Percentiles rank a stretch among this genome's conserved stretches.
Conservation (phyloP, 1,140 invertebrate species). For the Araneus ventricosus region DNA sequence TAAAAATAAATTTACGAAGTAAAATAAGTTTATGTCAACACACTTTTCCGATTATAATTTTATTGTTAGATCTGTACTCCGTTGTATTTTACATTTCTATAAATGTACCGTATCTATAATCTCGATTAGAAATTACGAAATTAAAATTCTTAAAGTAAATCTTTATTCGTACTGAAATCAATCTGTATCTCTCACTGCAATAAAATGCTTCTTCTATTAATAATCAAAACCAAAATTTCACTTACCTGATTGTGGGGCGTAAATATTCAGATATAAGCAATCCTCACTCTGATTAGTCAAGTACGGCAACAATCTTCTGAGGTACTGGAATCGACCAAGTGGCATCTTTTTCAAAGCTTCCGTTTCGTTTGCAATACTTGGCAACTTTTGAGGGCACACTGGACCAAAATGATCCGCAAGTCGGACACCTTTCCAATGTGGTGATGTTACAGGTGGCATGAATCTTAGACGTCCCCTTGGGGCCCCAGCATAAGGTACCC, state of each 20-base stretch:
- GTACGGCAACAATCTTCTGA: conserved; percentile 86
- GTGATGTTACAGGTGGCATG: conserved; percentile 83
- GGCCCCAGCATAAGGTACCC: conserved; percentile 90
- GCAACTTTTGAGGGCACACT: conserved; percentile 89
- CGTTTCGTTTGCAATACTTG: conserved; percentile 85
- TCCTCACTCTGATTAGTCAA: conserved; percentile 92
- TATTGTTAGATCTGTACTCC: too few species aligned
- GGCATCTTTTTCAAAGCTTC: conserved; percentile 83
- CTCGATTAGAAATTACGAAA: too few species aligned
- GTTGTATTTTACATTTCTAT: too few species aligned
- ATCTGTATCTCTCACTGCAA: too few species aligned
- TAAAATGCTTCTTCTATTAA: neutral
- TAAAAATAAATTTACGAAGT: too few species aligned
- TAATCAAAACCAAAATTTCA: conserved; percentile 9
- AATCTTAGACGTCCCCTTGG: conserved; percentile 87
- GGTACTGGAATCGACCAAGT: conserved; percentile 90
- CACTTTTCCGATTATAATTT: too few species aligned
- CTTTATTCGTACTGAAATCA: too few species aligned
- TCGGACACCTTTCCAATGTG: conserved; percentile 94
- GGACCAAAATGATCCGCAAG: conserved; percentile 88
- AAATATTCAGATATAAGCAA: conserved; percentile 95
- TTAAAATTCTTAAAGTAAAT: too few species aligned
- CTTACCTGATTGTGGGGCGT: conserved; percentile 84
- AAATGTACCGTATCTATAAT: too few species aligned
- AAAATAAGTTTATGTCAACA: too few species aligned